A percentile compares a stretch with the other conserved stretches of the same genome.
phyloP scores from a whole-genome alignment of 35 echinoderm and acorn worm species.

The Amphiura filiformis region DNA sequence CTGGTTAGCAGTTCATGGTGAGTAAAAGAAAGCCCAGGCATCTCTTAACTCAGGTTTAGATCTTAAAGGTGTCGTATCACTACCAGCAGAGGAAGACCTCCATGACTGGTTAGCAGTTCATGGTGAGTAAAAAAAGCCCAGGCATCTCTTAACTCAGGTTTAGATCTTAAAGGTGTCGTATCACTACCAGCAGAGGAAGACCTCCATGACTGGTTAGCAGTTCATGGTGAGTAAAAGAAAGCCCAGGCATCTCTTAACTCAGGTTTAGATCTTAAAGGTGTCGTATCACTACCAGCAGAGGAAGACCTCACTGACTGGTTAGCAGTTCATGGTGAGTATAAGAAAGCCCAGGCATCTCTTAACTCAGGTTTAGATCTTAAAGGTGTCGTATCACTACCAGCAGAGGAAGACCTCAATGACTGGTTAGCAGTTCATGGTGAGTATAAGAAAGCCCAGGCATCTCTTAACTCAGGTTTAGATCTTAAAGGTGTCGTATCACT shows the following conservation, averaged over 20 bases:
- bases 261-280: constrained; percentile 73
- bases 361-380: constrained; percentile 86
- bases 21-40: neutral
- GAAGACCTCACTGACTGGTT: constrained; percentile 83
- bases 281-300: constrained; percentile 78
- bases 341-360: no score
- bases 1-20: constrained; percentile 87
- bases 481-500: constrained; percentile 61
- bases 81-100: constrained; percentile 91
- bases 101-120: constrained; percentile 82
- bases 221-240: constrained; percentile 54
- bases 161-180: constrained; percentile 71
- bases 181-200: constrained; percentile 86
- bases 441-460: no score
- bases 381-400: constrained; percentile 65
- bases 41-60: constrained; percentile 92
- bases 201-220: constrained; percentile 75
- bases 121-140: constrained; percentile 57
- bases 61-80: constrained; percentile 54
- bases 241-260: no score
- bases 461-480: constrained; percentile 90
- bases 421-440: constrained; percentile 87
- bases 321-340: constrained; percentile 76
- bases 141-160: no score
- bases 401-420: constrained; percentile 85